Evolutionary conservation across 2,888 invertebrate species (phyloP), one percentile per base, ranked within the genome.

Genomic region (Epistrophella euchroma): DNA sequence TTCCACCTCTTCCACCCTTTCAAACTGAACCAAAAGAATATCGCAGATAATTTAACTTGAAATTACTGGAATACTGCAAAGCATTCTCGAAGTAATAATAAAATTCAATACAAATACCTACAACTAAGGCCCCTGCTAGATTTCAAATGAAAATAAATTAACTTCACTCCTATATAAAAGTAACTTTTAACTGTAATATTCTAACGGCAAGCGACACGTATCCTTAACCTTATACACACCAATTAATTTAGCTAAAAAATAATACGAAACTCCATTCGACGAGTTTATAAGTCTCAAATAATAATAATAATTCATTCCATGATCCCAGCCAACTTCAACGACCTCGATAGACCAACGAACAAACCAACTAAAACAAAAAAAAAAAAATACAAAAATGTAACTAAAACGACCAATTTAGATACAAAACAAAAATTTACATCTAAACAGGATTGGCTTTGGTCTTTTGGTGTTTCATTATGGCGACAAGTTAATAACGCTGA

Each of bases 401-500:
- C 17, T 13, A 62, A 64, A 32, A 66, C 66, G 45, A 66, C 66
- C 37, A 66, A 66, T 37, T 40, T 72, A 80, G 47, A 80, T 80
- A 80, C 22, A 76, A 80, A 66, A 80, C 71, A 47, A 47, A 47
- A 85, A 85, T 85, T 80, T 85, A 68, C 80, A 85, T 85, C 84
- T 62, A 76, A 85, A 85, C 80, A 76, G 84, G 80, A 80, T 84
- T 71, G 60, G 73, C 71, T 58, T 68, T 60, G 58, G 58, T 60
- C 37, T 60, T 37, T 37, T 60, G 66, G 81, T 40, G 47, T 73
- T 79, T 71, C 74, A 74, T 83, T 74, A 75, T 76, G 72, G 84
- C 84, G 80, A 85, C 84, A 85, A 85, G 84, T 85, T 85, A 85
- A 85, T 85, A 78, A 84, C 79, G 74, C 56, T 79, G 62, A 62